Conservation (phyloP, 2,888 invertebrate genomes). For the Pseudococcus jackbeardsleyi region DNA sequence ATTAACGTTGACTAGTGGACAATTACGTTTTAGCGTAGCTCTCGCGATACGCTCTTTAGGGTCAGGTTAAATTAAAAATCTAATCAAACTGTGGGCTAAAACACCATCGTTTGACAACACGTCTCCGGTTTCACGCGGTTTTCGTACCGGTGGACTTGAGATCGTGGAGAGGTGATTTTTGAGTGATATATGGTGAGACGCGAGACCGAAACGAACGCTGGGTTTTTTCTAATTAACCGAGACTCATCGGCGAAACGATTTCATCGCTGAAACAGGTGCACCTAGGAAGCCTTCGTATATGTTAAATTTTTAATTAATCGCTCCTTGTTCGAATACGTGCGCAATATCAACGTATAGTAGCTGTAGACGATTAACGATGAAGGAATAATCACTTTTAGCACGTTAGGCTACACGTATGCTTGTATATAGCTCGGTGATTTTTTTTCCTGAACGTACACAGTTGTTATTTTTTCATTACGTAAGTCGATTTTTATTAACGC, state of each 20-base stretch:
- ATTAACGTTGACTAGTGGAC: background rate
- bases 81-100: background rate
- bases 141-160: background rate
- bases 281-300: background rate
- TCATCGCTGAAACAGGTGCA: background rate
- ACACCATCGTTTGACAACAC: background rate
- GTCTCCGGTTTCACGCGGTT: constrained; percentile 19
- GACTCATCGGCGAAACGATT: background rate
- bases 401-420: background rate
- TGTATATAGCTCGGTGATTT: background rate
- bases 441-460: background rate
- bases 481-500: background rate
- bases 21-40: background rate
- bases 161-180: background rate
- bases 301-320: background rate
- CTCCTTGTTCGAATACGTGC: background rate
- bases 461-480: background rate
- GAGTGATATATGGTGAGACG: background rate
- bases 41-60: background rate
- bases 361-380: background rate
- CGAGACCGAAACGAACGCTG: background rate
- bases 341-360: background rate
- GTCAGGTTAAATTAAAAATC: constrained; percentile 16
- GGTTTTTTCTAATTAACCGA: background rate
- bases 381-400: background rate